Evolutionary conservation across 2,888 invertebrate species (phyloP).

Genomic region (Temnothorax ravouxi): DNA sequence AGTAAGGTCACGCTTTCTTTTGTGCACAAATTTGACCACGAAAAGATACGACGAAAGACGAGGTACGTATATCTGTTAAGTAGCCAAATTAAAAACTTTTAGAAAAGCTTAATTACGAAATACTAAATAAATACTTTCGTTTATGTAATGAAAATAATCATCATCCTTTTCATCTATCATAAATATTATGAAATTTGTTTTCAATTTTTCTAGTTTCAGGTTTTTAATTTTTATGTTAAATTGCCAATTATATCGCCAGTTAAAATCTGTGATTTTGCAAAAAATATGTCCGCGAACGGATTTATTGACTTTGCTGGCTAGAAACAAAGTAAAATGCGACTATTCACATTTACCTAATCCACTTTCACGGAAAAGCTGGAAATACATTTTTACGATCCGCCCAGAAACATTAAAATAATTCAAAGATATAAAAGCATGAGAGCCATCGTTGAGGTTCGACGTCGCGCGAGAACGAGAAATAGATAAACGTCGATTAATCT

Average conservation of each 20-base stretch:
- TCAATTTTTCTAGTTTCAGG: neutral
- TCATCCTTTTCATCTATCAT: neutral
- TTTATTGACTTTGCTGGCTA: neutral
- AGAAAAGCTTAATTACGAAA: neutral
- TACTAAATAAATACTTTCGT: neutral
- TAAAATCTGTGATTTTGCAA: neutral
- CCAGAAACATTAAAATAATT: conserved; percentile 42
- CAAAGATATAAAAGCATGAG: conserved; percentile 4
- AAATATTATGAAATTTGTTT: neutral
- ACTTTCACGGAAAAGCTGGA: conserved; percentile 2
- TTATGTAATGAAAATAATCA: neutral
- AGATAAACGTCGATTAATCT: conserved; percentile 21
- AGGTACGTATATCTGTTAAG: conserved; percentile 41
- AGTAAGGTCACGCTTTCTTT: neutral
- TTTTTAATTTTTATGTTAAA: neutral
- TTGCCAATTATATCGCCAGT: neutral
- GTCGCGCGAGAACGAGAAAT: neutral
- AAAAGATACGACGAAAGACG: conserved; percentile 23
- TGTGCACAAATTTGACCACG: neutral
- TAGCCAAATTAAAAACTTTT: neutral
- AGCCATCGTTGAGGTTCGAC: neutral
- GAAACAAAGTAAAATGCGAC: neutral
- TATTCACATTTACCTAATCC: conserved; percentile 14
- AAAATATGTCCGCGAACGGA: neutral
- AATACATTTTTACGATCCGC: conserved; percentile 28